A percentile compares a stretch with the other conserved stretches of the same genome.
These are phyloP conservation scores for Glyphotaelius pellucidus DNA, from an alignment of 2,888 invertebrate genomes.

Conservation along the genomic window DNA sequence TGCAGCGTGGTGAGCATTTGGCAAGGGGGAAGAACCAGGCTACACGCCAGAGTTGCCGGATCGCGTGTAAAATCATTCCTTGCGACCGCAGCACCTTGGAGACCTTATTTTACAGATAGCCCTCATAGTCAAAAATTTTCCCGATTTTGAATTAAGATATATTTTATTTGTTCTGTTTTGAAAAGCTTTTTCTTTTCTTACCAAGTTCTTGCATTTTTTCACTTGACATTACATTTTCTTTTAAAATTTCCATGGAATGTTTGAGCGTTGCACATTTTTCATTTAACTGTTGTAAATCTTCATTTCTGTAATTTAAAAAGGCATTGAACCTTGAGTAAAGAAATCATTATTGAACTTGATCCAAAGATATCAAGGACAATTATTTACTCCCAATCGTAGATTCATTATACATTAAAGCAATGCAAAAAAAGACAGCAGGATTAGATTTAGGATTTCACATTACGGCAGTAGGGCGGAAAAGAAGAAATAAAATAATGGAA, in stretches of 20 bases:
- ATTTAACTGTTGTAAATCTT: conserved; percentile 24
- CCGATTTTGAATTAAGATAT: neutral
- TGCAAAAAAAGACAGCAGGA: neutral
- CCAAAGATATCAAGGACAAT: neutral
- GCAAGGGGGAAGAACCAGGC: no score
- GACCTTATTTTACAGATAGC: no score
- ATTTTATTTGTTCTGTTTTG: neutral
- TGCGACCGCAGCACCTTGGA: no score
- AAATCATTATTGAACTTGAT: neutral
- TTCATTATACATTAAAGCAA: neutral
- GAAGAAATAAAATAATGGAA: neutral
- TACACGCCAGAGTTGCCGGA: no score
- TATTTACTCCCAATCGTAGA: neutral
- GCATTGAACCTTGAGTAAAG: neutral
- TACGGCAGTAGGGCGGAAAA: neutral
- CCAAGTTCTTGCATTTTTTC: conserved; percentile 60
- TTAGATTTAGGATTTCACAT: no score
- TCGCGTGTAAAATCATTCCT: no score
- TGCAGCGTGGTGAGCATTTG: no score
- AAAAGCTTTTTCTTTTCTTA: conserved; percentile 34
- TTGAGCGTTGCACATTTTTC: conserved; percentile 36
- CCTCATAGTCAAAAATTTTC: no score
- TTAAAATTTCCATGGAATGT: conserved; percentile 42
- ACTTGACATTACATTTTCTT: conserved; percentile 46
- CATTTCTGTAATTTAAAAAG: conserved; percentile 40